Percentiles rank a stretch among this genome's conserved stretches.
Evolutionary conservation across 2,888 invertebrate species (phyloP).

Genomic region (Eustalomyia histrio): DNA sequence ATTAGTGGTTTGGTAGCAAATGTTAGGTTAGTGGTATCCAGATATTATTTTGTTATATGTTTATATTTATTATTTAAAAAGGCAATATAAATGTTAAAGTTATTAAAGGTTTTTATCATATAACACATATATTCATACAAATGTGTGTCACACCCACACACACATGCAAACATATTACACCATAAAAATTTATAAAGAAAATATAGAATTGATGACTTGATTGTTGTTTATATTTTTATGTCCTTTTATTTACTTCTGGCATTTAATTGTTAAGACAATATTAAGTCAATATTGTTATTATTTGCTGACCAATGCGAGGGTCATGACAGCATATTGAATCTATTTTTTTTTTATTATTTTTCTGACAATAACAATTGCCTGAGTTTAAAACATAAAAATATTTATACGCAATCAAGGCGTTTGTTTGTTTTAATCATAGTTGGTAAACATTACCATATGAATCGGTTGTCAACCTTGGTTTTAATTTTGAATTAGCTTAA

Average conservation of each 20-base stretch:
- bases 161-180: no score
- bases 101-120: neutral
- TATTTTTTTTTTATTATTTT: constrained; percentile 4
- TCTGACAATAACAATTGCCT: neutral
- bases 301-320: neutral
- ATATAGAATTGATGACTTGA: no score
- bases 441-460: no score
- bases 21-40: neutral
- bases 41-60: constrained; percentile 2
- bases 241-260: constrained; percentile 7
- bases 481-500: no score
- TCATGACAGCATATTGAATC: neutral
- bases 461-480: no score
- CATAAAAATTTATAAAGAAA: no score
- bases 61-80: neutral
- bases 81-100: neutral
- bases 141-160: neutral
- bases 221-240: neutral
- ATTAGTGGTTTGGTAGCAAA: constrained; percentile 15
- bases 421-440: no score
- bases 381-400: constrained; percentile 3
- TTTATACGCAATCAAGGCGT: constrained; percentile 9
- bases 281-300: neutral
- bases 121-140: neutral
- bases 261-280: constrained; percentile 9